These are phyloP conservation scores for Drosophila monieri DNA, from an alignment of 2,888 invertebrate species.

Conservation along the genomic window DNA sequence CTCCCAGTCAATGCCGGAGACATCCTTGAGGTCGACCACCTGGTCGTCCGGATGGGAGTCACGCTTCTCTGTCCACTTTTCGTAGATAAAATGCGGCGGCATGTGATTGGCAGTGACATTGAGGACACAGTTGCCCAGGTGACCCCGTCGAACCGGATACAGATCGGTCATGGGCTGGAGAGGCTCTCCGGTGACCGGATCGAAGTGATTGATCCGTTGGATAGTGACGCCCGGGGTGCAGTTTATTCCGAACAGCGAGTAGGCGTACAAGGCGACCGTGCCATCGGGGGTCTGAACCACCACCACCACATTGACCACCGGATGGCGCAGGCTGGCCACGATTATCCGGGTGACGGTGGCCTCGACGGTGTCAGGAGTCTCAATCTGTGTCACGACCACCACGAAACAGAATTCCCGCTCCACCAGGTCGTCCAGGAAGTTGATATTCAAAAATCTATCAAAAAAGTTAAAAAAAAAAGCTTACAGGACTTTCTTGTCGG, in stretches of 20 bases:
- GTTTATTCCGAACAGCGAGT: conserved; percentile 40
- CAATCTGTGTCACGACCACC: conserved; percentile 59
- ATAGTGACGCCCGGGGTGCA: conserved; percentile 47
- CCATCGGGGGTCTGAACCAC: conserved; percentile 48
- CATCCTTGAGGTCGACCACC: conserved; percentile 24
- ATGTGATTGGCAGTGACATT: conserved; percentile 60
- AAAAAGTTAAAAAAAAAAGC: neutral
- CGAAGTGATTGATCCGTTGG: conserved; percentile 55
- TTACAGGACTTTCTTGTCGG: neutral
- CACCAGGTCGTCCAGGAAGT: conserved; percentile 43
- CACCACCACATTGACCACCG: conserved; percentile 69
- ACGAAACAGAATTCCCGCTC: conserved; percentile 74
- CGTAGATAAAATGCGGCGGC: conserved; percentile 68
- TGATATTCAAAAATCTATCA: conserved; percentile 50
- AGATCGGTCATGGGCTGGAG: conserved; percentile 32
- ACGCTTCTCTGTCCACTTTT: conserved; percentile 30
- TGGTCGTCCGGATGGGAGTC: conserved; percentile 30
- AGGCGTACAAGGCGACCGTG: conserved; percentile 33
- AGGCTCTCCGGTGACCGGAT: conserved; percentile 31
- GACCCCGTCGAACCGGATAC: conserved; percentile 57
- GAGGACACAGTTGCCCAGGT: conserved; percentile 58
- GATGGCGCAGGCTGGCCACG: conserved; percentile 29
- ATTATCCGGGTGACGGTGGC: conserved; percentile 49
- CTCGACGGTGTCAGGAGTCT: neutral
- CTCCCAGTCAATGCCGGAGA: conserved; percentile 76